Base-by-base conservation (phyloP, 2,113 vertebrate species). In the Ceyx melanurus region DNA sequence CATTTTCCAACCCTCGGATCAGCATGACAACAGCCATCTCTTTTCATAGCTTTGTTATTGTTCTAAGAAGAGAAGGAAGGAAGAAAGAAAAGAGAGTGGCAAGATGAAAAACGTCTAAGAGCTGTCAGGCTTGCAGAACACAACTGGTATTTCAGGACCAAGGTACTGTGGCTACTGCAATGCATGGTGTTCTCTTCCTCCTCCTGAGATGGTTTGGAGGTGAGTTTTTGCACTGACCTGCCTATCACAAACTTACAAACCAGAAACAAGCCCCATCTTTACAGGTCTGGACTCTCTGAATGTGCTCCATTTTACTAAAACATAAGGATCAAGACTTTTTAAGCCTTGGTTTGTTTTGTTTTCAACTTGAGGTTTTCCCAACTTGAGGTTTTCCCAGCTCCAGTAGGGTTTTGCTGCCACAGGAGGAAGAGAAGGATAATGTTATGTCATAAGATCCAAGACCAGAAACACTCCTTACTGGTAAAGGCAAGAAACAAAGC, bases 1-100 rank as follows among this genome's bases (percentile, higher is more conserved):
- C n/a, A 54, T 82, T 91, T 93, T 88, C 89, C 78, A 85, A 85
- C n/a, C 18, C 60, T 89, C 35, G 53, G 75, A 80, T 13, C 56
- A 82, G 37, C 14, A 20, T 15, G 37, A 78, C 43, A 84, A 85
- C 21, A 72, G 42, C 13, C 58, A 74, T 13, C n/a, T n/a, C 76
- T 81, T 83, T 35, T 53, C 57, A 88, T 1, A 31, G 29, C 40
- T 50, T 86, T 83, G 51, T n/a, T 93, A 77, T 25, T 76, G 42
- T 25, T 76, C 25, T 10, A 53, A 35, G 3, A 18, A 35, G 16
- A 62, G 28, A 12, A 31, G 3, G 4, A 6, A 8, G 14, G 10
- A 11, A 2, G 42, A 48, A 35, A 61, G 3, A 16, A 37, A 70
- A 40, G 7, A 82, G 19, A 45, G 8, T 10, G 51, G 11, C 35